Base-by-base conservation (phyloP, 2,888 invertebrate species). In the Itoplectis maculator region DNA sequence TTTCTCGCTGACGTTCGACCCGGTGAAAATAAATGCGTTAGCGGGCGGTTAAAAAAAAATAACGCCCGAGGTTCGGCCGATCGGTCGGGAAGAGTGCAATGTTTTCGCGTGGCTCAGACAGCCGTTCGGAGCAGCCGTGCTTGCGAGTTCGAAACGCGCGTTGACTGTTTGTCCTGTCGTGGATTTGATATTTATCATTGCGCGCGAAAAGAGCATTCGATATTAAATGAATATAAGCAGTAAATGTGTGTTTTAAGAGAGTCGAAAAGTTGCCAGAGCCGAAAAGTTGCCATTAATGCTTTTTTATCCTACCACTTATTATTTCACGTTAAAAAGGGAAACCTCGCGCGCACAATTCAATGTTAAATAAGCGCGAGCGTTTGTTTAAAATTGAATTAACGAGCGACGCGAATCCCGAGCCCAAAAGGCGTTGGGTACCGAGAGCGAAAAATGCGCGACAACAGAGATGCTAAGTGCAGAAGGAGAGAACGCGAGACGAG, bases 1-100 rank as follows among this genome's bases (percentile, higher is more conserved):
- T 74, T 51, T 81, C 70, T 63, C 37, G 42, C 74, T 74, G 78
- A 78, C 73, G 56, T 65, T 74, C 69, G 47, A 66, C 65, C 79
- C 54, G 20, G 29, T 23, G 47, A 59, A 69, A 74, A 56, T 37
- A 69, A 18, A 59, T 42, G 40, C 69, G 63, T 47, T 61, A 4
- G 6, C 8, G 42, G n/a, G n/a, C n/a, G n/a, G n/a, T n/a, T n/a
- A 37, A 37, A 11, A 37, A 40, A 61, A 61, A 54, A 23, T 23
- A 0, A 23, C 45, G n/a, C 68, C 63, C n/a, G 72, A 11, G 72
- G 72, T 35, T 77, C 45, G 15, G 63, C 69, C 11, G 45, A 37
- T n/a, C 20, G 35, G 15, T 45, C 1, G 66, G 29, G 7, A 49
- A n/a, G 29, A 15, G 45, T 13, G 51, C 59, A 65, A 75, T 13